Conservation (phyloP, 2,113 vertebrate genomes). For the Semnornis frantzii region DNA sequence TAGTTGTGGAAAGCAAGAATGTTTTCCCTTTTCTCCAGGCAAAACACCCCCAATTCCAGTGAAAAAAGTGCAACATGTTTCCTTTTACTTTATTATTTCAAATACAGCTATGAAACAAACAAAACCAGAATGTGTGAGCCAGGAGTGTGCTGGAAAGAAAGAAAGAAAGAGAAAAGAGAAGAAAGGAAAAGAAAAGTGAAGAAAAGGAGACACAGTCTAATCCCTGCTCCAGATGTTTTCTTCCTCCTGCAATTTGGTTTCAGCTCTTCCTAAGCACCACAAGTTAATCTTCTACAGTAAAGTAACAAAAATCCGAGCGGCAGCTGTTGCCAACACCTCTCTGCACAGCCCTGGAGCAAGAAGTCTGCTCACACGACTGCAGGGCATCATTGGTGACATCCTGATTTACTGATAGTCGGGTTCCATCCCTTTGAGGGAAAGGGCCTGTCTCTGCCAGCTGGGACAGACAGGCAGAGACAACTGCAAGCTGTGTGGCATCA, state of each 20-base stretch:
- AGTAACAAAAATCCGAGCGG: background rate
- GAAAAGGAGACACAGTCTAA: background rate
- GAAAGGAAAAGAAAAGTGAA: too few relatives aligned
- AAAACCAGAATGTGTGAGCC: background rate
- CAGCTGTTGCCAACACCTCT: constrained; percentile 35
- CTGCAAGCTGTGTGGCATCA: background rate
- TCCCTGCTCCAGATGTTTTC: constrained; percentile 32
- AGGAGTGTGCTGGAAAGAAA: background rate
- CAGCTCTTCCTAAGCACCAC: background rate
- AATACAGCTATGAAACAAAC: background rate
- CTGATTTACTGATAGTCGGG: background rate
- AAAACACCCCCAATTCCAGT: background rate
- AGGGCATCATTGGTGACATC: background rate
- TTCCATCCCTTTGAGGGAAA: background rate
- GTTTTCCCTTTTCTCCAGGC: too few relatives aligned
- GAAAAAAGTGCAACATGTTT: background rate
- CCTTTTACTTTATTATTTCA: background rate
- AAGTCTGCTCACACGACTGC: background rate
- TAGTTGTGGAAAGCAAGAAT: too few relatives aligned
- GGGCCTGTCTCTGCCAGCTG: constrained; percentile 1
- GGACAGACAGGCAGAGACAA: background rate
- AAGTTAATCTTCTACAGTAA: background rate
- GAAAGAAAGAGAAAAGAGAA: background rate
- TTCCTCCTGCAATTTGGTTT: background rate
- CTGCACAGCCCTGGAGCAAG: background rate